Percentiles rank a stretch among this genome's conserved stretches.
Evolutionary conservation across 2,888 invertebrate species (phyloP).

Genomic region (Pocota personata): DNA sequence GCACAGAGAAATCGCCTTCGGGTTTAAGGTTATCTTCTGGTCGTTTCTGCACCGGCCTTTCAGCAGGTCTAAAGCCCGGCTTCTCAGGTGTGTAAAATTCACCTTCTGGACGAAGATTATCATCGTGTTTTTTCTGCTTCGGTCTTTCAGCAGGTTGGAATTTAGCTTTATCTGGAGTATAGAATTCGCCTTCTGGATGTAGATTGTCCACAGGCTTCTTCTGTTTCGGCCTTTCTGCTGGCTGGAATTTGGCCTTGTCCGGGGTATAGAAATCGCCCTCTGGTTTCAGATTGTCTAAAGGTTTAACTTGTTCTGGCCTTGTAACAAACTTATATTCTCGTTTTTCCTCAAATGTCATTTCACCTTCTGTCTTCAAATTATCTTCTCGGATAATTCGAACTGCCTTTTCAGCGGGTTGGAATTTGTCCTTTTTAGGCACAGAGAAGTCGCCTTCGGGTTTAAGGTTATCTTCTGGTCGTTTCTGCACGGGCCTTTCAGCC

Average conservation of each 20-base stretch:
- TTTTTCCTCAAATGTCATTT: constrained; percentile 77
- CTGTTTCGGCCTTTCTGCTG: constrained; percentile 83
- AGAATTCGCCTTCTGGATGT: constrained; percentile 84
- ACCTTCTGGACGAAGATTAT: constrained; percentile 85
- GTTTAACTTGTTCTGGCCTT: constrained; percentile 83
- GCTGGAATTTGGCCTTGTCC: constrained; percentile 82
- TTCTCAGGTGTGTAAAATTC: constrained; percentile 81
- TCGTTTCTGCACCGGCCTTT: constrained; percentile 83
- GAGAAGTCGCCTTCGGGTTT: constrained; percentile 76
- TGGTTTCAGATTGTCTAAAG: constrained; percentile 81
- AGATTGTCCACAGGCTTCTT: constrained; percentile 85
- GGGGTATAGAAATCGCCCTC: constrained; percentile 84
- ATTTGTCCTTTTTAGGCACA: constrained; percentile 78
- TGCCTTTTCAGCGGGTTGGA: constrained; percentile 81
- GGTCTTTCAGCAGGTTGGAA: constrained; percentile 83
- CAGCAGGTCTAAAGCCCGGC: constrained; percentile 72
- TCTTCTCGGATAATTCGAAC: constrained; percentile 83
- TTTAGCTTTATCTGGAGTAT: constrained; percentile 82
- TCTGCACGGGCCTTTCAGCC: constrained; percentile 81
- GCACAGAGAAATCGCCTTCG: constrained; percentile 83
- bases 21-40: constrained; percentile 85
- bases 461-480: constrained; percentile 83
- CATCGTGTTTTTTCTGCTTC: constrained; percentile 80
- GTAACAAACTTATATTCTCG: constrained; percentile 79
- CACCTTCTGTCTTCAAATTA: constrained; percentile 85